Evolutionary conservation across 2,113 vertebrate genomes (phyloP).

Genomic region (Hiodon tergisus): DNA sequence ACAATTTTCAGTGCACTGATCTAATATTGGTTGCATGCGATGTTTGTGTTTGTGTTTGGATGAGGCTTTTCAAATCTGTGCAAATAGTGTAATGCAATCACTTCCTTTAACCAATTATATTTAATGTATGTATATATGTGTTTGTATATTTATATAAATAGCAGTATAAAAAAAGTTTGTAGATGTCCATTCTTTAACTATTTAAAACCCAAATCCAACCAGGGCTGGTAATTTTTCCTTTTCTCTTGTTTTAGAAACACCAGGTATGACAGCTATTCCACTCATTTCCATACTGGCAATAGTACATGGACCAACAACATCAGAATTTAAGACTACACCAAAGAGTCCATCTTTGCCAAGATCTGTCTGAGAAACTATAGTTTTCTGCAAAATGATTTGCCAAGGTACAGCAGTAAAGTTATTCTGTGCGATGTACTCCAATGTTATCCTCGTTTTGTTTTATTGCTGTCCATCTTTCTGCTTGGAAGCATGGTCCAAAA

Average conservation of each 20-base stretch:
- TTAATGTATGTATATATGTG: too few relatives aligned
- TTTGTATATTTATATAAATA: too few relatives aligned
- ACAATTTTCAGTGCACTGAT: conserved; percentile 36
- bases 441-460: conserved; percentile 3
- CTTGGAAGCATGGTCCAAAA: background rate
- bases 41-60: too few relatives aligned
- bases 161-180: too few relatives aligned
- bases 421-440: conserved; percentile 21
- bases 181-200: too few relatives aligned
- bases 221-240: too few relatives aligned
- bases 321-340: conserved; percentile 44
- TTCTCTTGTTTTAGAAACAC: too few relatives aligned
- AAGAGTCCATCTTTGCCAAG: conserved; percentile 38
- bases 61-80: too few relatives aligned
- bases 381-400: conserved; percentile 30
- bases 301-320: conserved; percentile 47
- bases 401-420: conserved; percentile 17
- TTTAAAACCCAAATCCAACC: too few relatives aligned
- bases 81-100: too few relatives aligned
- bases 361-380: conserved; percentile 44
- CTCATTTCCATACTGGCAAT: conserved; percentile 31
- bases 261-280: conserved; percentile 5
- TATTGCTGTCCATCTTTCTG: conserved; percentile 25
- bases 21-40: background rate
- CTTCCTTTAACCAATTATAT: too few relatives aligned